Conservation (phyloP, 64 coral and sea anemone species). For the Montipora efflorescens region DNA sequence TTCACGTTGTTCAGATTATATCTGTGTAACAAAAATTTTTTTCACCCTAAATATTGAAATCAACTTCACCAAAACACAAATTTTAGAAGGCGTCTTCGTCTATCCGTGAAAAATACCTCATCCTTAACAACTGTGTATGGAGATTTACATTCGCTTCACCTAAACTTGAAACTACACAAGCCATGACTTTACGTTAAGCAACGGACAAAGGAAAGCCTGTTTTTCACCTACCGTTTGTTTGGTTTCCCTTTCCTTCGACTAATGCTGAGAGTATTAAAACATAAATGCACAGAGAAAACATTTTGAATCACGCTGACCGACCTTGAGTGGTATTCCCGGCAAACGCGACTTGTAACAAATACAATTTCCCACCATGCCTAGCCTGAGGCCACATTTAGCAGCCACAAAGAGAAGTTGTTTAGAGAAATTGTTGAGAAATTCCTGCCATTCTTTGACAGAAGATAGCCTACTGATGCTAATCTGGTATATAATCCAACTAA, state of each 20-base stretch:
- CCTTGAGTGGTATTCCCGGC: neutral
- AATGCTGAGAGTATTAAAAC: neutral
- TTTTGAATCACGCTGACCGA: neutral
- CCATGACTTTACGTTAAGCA: neutral
- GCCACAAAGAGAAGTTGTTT: neutral
- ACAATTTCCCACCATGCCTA: neutral
- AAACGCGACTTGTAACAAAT: neutral
- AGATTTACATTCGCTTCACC: too few relatives aligned
- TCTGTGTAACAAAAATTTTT: too few relatives aligned
- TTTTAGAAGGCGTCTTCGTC: too few relatives aligned
- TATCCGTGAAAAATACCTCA: too few relatives aligned
- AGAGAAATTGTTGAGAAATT: neutral
- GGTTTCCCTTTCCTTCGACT: conserved; percentile 3
- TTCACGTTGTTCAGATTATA: too few relatives aligned
- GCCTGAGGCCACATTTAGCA: neutral
- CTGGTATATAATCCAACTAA: too few relatives aligned
- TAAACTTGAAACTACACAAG: too few relatives aligned
- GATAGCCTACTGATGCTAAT: too few relatives aligned
- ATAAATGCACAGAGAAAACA: conserved; percentile 20
- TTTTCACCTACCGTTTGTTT: conserved; percentile 6
- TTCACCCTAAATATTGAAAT: too few relatives aligned
- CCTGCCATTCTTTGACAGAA: too few relatives aligned
- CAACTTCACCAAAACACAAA: too few relatives aligned
- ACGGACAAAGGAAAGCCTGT: neutral
- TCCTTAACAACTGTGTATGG: too few relatives aligned